Conservation (phyloP, 2,888 invertebrate genomes). For the Lithophane semibrunnea region DNA sequence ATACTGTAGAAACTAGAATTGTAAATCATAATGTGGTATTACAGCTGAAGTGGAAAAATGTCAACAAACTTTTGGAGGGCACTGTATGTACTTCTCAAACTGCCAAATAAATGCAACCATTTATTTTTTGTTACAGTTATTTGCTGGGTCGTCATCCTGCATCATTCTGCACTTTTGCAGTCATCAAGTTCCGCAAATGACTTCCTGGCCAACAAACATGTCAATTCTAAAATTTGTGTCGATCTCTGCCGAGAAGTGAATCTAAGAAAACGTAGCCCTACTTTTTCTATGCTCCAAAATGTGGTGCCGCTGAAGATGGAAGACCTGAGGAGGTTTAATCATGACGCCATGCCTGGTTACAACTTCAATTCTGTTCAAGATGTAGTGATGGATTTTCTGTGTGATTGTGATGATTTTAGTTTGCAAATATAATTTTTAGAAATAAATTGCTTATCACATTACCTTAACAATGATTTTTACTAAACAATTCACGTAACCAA, state of each 20-base stretch:
- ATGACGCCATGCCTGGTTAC: neutral
- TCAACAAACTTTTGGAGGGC: too few relatives aligned
- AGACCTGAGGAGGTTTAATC: neutral
- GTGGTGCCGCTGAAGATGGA: neutral
- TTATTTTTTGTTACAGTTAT: slow-evolving; percentile 33
- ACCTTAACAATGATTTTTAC: too few relatives aligned
- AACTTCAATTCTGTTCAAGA: neutral
- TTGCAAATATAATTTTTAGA: neutral
- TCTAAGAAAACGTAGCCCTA: slow-evolving; percentile 12
- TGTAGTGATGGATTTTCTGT: slow-evolving; percentile 7
- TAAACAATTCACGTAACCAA: too few relatives aligned
- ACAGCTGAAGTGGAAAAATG: too few relatives aligned
- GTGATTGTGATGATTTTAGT: slow-evolving; percentile 18
- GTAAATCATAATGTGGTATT: too few relatives aligned
- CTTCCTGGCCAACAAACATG: neutral
- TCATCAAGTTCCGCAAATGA: neutral
- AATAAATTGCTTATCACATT: neutral
- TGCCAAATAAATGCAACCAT: neutral
- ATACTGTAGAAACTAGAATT: too few relatives aligned
- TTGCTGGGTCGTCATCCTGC: slow-evolving; percentile 18
- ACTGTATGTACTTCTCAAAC: neutral
- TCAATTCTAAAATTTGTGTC: slow-evolving; percentile 3
- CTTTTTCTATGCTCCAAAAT: neutral
- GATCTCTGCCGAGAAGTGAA: slow-evolving; percentile 4
- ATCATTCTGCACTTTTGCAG: neutral